Conservation (phyloP, 2,113 vertebrate species). For the Trochalopteron elliotii region DNA sequence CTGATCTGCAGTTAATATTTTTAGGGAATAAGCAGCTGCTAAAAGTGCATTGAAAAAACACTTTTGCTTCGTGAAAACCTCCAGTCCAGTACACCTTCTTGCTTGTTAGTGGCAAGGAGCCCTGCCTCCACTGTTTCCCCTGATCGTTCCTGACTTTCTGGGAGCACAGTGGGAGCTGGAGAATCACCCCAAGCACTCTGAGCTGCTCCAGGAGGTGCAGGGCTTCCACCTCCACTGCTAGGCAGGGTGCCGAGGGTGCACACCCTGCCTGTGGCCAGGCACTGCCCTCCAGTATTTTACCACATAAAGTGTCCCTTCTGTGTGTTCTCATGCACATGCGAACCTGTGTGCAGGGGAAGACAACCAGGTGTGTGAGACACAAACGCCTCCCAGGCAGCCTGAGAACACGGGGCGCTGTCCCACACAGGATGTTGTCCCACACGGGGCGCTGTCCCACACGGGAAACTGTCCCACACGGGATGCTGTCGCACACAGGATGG, state of each 20-base stretch:
- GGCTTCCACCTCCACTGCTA: neutral
- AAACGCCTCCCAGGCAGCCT: neutral
- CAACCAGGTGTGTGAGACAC: neutral
- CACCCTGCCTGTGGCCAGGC: rapidly evolving
- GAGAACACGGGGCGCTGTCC: neutral
- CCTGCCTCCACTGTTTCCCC: neutral
- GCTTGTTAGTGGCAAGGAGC: neutral
- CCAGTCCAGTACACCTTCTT: neutral
- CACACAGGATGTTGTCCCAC: rapidly evolving
- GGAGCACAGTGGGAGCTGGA: neutral
- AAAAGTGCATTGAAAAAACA: neutral
- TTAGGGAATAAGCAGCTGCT: neutral
- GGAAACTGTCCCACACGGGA: neutral
- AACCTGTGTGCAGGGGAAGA: neutral
- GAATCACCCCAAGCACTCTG: neutral
- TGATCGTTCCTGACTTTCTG: neutral
- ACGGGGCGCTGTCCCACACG: rapidly evolving
- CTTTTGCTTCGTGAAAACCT: neutral
- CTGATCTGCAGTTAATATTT: neutral
- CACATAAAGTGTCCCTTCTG: neutral
- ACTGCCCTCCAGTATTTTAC: neutral
- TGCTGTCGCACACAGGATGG: neutral
- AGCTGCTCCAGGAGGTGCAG: neutral
- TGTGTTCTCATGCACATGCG: rapidly evolving
- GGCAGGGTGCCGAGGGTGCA: rapidly evolving